These are phyloP conservation scores for Salmo trutta DNA, from an alignment of 2,797 vertebrate species.

Conservation along the genomic window DNA sequence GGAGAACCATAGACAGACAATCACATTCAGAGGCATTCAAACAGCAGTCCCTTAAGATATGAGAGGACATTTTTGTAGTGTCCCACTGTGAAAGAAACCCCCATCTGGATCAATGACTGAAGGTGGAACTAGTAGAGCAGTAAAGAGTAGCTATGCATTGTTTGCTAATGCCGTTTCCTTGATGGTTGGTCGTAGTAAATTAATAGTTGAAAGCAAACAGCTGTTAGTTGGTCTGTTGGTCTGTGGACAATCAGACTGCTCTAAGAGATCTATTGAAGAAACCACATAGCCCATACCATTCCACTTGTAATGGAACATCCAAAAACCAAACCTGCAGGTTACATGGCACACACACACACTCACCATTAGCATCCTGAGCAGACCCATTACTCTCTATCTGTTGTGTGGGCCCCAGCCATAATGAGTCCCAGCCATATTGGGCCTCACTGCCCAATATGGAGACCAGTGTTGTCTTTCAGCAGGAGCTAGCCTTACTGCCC, in stretches of 20 bases:
- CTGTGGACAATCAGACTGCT: slow-evolving; percentile 35
- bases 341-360: slow-evolving; percentile 15
- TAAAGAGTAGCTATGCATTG: too few species aligned
- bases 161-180: background rate
- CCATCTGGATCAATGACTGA: slow-evolving; percentile 46
- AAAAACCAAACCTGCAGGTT: slow-evolving; percentile 19
- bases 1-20: slow-evolving; percentile 74
- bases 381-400: slow-evolving; percentile 77
- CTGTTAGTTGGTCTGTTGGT: background rate
- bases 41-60: slow-evolving; percentile 63
- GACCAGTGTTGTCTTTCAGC: background rate
- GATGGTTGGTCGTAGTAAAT: background rate
- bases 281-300: slow-evolving; percentile 34
- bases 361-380: slow-evolving; percentile 65
- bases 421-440: slow-evolving; percentile 33
- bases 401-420: slow-evolving; percentile 43
- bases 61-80: slow-evolving; percentile 66
- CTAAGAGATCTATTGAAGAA: slow-evolving; percentile 45
- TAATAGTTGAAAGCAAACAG: background rate
- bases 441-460: background rate
- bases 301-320: slow-evolving; percentile 44
- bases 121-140: background rate
- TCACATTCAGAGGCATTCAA: slow-evolving; percentile 38
- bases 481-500: background rate
- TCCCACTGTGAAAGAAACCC: slow-evolving; percentile 68